Base-by-base conservation (phyloP, 2,113 vertebrate species). In the Petroica traversi region DNA sequence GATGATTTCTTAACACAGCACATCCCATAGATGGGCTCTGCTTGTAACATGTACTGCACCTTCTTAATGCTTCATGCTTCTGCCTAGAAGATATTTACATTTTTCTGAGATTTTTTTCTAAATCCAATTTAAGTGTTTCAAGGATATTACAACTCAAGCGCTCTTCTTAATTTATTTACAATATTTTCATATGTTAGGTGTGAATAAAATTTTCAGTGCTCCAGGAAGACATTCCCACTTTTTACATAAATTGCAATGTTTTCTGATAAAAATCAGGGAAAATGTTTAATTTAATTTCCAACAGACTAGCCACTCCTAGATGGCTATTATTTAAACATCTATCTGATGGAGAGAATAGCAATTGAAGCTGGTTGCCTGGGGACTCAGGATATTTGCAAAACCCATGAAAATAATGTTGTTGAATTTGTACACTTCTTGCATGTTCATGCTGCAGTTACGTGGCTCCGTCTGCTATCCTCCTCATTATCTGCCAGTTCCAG, bases 401-500 rank as follows among this genome's bases (percentile, higher is more conserved):
- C 57, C 40, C 6, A 0, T 67, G 68, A 94, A 92, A 96, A 85
- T 58, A 69, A 67, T 16, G 1, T 63, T 72, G 22, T 34, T 88
- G 81, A 55, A 48, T 93, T 92, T 85, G 40, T 92, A 74, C 18
- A 26, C 23, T 88, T 76, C 63, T 59, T 83, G 55, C 43, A 29
- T 38, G 63, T 69, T 93, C 46, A 29, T 88, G 67, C 85, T 74
- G 75, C 45, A 82, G 88, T 92, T 86, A 77, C 0, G 0, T 57
- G 66, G 59, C 55, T 94, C 59, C 0, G 2, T 69, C 54, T 88
- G 89, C 46, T 92, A 73, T 76, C 63, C 34, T 64, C 66, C 41
- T 95, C 63, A 52, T 96, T 92, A 95, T 92, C 82, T 93, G 46
- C 67, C 55, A 77, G 29, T 66, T 89, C 63, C 17, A 89, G 43